These are phyloP conservation scores for Callinectes sapidus DNA, from an alignment of 2,888 invertebrate genomes.

Conservation along the genomic window DNA sequence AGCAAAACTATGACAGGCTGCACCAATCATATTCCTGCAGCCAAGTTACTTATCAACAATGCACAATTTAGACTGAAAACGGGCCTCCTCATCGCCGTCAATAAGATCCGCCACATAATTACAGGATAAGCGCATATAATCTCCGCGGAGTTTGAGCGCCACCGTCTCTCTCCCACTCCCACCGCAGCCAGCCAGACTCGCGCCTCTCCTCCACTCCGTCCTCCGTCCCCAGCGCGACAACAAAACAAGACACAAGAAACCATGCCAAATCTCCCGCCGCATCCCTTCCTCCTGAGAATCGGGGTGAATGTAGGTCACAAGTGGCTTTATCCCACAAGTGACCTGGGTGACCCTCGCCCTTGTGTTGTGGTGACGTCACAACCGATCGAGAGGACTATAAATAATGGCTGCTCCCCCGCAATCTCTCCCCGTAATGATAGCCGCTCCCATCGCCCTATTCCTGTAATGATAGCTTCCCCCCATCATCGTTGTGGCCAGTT, in stretches of 20 bases:
- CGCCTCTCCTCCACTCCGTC: background rate
- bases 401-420: conserved; percentile 12
- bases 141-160: background rate
- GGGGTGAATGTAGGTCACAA: background rate
- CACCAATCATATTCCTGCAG: no score
- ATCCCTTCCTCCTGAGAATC: background rate
- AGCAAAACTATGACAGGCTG: background rate
- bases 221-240: background rate
- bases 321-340: background rate
- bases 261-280: background rate
- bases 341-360: background rate
- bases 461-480: conserved; percentile 26
- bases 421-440: conserved; percentile 16
- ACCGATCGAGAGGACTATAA: conserved; percentile 11
- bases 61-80: background rate
- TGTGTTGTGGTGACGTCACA: conserved; percentile 25
- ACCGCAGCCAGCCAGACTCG: no score
- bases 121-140: background rate
- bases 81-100: background rate
- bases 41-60: background rate
- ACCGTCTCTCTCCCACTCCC: no score
- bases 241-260: background rate
- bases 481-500: conserved; percentile 19
- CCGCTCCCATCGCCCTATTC: conserved; percentile 26
- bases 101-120: background rate